Conservation (phyloP, 2,113 vertebrate species). For the Pollachius pollachius region DNA sequence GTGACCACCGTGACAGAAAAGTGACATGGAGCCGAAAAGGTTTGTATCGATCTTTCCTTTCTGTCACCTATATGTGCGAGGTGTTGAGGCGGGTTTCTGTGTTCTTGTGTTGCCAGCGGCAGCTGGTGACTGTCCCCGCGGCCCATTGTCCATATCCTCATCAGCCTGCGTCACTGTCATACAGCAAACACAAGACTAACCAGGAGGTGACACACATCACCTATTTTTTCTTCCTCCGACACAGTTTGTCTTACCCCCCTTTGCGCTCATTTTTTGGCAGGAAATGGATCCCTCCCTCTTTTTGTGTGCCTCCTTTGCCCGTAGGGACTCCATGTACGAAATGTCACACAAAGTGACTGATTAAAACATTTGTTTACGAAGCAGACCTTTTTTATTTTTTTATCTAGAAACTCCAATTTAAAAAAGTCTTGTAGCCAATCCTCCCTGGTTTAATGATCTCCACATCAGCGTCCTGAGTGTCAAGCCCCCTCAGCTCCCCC, state of each 20-base stretch:
- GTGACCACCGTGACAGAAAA: slow-evolving; percentile 4
- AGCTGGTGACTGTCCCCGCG: slow-evolving; percentile 16
- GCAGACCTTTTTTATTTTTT: not conserved
- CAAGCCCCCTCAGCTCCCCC: too few species aligned
- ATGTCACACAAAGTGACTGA: slow-evolving; percentile 18
- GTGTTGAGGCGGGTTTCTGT: too few species aligned
- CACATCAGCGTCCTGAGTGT: not conserved
- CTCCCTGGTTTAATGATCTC: slow-evolving; percentile 4
- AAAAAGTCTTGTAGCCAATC: slow-evolving; percentile 1
- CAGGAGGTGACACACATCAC: slow-evolving; percentile 49
- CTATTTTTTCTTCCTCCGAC: slow-evolving; percentile 4
- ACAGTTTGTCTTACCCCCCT: slow-evolving; percentile 7
- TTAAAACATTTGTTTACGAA: slow-evolving; percentile 18
- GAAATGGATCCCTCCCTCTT: slow-evolving; percentile 21
- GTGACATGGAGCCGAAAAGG: not conserved
- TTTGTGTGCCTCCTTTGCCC: slow-evolving; percentile 6
- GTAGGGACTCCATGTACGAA: slow-evolving; percentile 11
- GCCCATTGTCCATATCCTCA: slow-evolving; percentile 60
- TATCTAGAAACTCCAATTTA: not conserved
- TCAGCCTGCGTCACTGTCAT: slow-evolving; percentile 59
- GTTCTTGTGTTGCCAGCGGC: slow-evolving; percentile 26
- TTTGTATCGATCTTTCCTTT: not conserved
- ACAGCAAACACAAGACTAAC: slow-evolving; percentile 40
- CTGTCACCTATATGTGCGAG: slow-evolving; percentile 6
- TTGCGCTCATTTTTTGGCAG: slow-evolving; percentile 8